Evolutionary conservation across 2,888 invertebrate species (phyloP), one percentile per base, ranked within the genome.

Genomic region (Cryptophagus acutangulus): DNA sequence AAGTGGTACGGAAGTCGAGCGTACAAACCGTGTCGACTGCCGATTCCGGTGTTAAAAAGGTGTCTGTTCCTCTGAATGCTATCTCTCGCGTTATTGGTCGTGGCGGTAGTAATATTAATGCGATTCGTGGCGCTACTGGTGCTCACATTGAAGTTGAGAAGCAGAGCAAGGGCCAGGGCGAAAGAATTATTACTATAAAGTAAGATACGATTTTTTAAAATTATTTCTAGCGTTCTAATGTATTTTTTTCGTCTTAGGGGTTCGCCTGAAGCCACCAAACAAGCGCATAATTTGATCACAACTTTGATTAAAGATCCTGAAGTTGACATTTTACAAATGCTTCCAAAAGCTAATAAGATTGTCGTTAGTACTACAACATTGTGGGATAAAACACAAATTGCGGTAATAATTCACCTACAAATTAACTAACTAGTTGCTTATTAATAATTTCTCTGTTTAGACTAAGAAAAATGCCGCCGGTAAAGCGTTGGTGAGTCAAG

Each of bases 111-210:
- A 97, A 97, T 71, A 96, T 99, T 61, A 99, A 99, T 73, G 93
- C 96, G 8, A 96, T 99, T 65, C 79, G 97, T 43, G 90, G 91
- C 41, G 88, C 92, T 37, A 96, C 97, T 17, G 94, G 95, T 43
- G 97, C 97, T 3, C 92, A 95, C 66, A 97, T 99, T 64, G 95
- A 97, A 71, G 93, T 97, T 16, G 97, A 97, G 70, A 97, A 97
- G 70, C 94, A 95, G 72, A 85, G 85, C 65, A 92, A 93, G 72
- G 87, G 90, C 3, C 92, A 91, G 72, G 89, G 88, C 40, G 94
- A 95, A 69, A 77, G 97, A 54, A 87, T 87, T 61, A 93, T 99
- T 52, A 94, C 93, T 28, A 94, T 99, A 62, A 93, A 92, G n/a
- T n/a, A n/a, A n/a, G n/a, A n/a, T n/a, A n/a, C n/a, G n/a, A 84